phyloP scores from a whole-genome alignment of 1,140 invertebrate species.

The Eufriesea mexicana region DNA sequence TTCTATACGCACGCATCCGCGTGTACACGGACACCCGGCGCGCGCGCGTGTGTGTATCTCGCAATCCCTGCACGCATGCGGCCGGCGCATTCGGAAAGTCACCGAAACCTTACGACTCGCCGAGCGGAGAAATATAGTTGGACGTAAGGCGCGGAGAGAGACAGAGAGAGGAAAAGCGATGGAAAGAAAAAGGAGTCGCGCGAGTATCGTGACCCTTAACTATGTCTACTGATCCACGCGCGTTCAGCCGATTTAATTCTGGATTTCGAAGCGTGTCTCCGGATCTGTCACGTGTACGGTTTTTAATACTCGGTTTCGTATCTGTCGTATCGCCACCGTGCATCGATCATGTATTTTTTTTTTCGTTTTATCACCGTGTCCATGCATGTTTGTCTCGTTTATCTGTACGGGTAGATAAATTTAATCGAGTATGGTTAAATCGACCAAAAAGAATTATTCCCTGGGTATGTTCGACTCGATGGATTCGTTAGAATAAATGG shows the following conservation, averaged over 20 bases:
- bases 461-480: neutral
- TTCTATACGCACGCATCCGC: neutral
- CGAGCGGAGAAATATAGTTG: neutral
- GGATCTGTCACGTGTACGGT: too few species aligned
- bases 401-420: neutral
- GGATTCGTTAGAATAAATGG: neutral
- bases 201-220: neutral
- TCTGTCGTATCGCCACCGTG: neutral
- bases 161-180: neutral
- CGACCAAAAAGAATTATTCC: neutral
- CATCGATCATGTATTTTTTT: neutral
- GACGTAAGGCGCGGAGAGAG: slow-evolving; percentile 29
- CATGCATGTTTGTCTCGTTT: neutral
- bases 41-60: neutral
- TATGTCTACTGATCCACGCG: neutral
- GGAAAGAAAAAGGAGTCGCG: neutral
- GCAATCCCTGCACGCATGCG: neutral
- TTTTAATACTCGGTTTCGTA: too few species aligned
- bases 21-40: neutral
- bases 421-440: neutral
- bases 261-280: too few species aligned
- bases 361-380: neutral
- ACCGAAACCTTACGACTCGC: slow-evolving; percentile 44
- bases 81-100: slow-evolving; percentile 41
- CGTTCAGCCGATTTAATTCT: neutral